Evolutionary conservation across 2,797 vertebrate species (phyloP), one percentile per base, ranked within the genome.

Genomic region (Microcaecilia unicolor): DNA sequence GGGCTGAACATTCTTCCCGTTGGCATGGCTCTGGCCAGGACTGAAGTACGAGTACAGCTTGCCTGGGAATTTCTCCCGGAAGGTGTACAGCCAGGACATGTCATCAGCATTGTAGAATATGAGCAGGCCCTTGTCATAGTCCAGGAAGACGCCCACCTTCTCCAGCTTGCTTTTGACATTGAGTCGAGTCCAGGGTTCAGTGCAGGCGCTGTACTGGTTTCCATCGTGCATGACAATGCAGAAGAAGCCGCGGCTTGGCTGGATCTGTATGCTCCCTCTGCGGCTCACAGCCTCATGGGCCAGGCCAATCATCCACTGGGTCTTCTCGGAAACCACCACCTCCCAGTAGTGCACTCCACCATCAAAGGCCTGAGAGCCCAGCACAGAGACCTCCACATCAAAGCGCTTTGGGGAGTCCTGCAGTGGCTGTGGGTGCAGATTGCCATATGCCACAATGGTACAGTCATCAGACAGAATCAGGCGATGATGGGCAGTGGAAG

Each of bases 31-130:
- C 80, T 98, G 95, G 6, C 95, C 95, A 0, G 95, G 95, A 37
- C 95, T 98, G 48, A 97, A 98, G 54, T 98, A 98, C 0, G 93
- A 94, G 72, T 90, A 93, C 25, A 97, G 84, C 79, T 92, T 95
- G 9, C 86, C 67, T 0, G 86, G 88, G 57, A 97, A 94, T 49
- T 89, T 88, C 77, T 98, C 89, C 1, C 94, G 81, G 70, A 93
- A 98, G 32, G 94, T 98, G 68, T 98, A 98, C 41, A 98, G 92
- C 94, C 94, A 98, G 54, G 95, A 94, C 95, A 98, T 98, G 80
- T 98, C 89, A 0, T 98, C 95, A 0, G 95, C 95, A 0, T 98
- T 98, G 75, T 98, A 98, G 83, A 98, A 98, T 74, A 96, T 94
- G 55, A 98, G 89, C 40, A 98, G 83, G 28, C 95, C 93, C 64